A percentile compares a stretch with the other conserved stretches of the same genome.
These are phyloP conservation scores for Cyrtonyx montezumae DNA, from an alignment of 2,113 vertebrate species.

Conservation along the genomic window DNA sequence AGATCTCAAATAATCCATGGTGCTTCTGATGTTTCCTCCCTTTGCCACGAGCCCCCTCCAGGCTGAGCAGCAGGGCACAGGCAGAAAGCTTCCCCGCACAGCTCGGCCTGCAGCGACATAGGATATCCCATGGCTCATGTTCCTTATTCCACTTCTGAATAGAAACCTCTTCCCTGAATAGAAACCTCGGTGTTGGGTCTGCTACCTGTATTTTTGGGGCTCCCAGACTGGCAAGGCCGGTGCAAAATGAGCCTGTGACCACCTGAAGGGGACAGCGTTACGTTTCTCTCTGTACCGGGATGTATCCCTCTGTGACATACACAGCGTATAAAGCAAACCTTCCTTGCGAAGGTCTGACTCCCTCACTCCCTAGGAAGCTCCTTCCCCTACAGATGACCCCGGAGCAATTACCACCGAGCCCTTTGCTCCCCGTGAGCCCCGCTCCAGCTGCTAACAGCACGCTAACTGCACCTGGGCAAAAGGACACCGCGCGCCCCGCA, in stretches of 20 bases:
- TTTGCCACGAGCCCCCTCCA: neutral
- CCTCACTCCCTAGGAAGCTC: neutral
- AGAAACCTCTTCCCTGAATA: too few species aligned
- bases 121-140: neutral
- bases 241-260: neutral
- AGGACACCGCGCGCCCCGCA: neutral
- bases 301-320: neutral
- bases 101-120: fast-evolving
- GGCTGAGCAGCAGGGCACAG: neutral
- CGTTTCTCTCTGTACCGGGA: neutral
- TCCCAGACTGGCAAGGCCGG: neutral
- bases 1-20: slow-evolving; percentile 1
- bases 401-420: neutral
- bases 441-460: neutral
- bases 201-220: neutral
- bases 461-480: neutral
- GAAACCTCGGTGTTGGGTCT: neutral
- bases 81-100: neutral
- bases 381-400: neutral
- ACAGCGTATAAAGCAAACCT: neutral
- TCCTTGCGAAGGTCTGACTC: neutral
- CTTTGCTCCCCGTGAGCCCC: neutral
- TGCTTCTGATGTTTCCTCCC: slow-evolving; percentile 18
- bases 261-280: neutral
- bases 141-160: neutral